Conservation (phyloP, 2,113 vertebrate species). For the Charadrius vociferus region DNA sequence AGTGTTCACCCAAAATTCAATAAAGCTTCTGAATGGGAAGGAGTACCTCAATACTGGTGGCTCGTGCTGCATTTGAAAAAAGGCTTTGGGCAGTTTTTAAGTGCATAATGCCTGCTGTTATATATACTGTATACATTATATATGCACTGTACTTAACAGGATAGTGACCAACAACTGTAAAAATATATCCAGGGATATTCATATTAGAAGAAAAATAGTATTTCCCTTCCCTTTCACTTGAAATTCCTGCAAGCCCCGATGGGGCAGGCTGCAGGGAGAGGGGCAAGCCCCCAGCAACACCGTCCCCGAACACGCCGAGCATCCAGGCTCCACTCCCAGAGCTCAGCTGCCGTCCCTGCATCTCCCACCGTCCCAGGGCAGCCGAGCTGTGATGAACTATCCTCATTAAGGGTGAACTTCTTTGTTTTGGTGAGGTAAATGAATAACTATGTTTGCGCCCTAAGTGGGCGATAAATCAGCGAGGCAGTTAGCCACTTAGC, state of each 20-base stretch:
- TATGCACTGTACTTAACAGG: neutral
- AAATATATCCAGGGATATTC: neutral
- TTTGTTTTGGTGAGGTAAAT: slow-evolving; percentile 21
- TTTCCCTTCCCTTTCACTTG: neutral
- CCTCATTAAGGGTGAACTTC: neutral
- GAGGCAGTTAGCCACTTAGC: slow-evolving; percentile 1
- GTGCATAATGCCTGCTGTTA: neutral
- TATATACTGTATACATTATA: neutral
- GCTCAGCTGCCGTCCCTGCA: neutral
- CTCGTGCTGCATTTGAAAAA: neutral
- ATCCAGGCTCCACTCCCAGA: neutral
- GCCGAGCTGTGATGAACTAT: neutral
- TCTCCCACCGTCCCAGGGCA: neutral
- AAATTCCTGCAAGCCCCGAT: neutral
- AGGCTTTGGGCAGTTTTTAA: neutral
- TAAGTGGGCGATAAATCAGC: slow-evolving; percentile 24
- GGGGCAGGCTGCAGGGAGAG: neutral
- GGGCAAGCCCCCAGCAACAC: neutral
- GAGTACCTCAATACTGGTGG: neutral
- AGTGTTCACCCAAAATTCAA: neutral
- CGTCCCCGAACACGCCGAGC: fast-evolving
- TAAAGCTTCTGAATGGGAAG: neutral
- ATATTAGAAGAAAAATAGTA: neutral
- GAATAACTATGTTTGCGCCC: neutral
- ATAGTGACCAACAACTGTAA: neutral